Evolutionary conservation across 1,140 invertebrate species (phyloP).

Genomic region (Zophobas morio): DNA sequence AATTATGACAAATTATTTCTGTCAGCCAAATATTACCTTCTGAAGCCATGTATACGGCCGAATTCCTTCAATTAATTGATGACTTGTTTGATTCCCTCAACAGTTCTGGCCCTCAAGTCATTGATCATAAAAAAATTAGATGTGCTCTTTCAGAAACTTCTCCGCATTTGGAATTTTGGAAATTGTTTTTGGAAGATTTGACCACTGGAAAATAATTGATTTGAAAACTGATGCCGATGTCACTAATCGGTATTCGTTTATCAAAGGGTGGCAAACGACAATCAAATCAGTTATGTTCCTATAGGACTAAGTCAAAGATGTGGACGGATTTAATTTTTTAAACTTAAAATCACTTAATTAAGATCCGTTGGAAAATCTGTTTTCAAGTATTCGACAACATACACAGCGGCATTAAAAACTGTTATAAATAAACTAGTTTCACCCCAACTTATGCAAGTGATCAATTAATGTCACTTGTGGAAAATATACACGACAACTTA

Average conservation of each 20-base stretch:
- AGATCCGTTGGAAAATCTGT: neutral
- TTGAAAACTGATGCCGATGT: neutral
- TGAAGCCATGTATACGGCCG: too few relatives aligned
- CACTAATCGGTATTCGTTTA: neutral
- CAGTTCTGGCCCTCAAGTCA: neutral
- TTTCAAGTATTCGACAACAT: neutral
- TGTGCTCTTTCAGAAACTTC: neutral
- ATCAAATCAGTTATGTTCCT: neutral
- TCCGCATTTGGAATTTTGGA: neutral
- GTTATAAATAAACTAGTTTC: neutral
- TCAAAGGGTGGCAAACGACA: neutral
- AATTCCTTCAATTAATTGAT: too few relatives aligned
- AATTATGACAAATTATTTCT: too few relatives aligned
- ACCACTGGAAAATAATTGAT: neutral
- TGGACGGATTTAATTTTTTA: neutral
- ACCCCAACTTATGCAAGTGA: neutral
- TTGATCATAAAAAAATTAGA: neutral
- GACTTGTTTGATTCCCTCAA: neutral
- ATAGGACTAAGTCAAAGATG: neutral
- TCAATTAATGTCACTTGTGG: conserved; percentile 1
- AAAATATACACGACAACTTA: conserved; percentile 26
- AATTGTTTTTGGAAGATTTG: neutral
- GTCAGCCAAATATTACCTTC: too few relatives aligned
- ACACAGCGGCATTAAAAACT: neutral
- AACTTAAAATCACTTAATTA: neutral